Percentiles rank a stretch among this genome's conserved stretches.
phyloP scores from a whole-genome alignment of 2,888 invertebrate genomes.

The Dasypolia templi region DNA sequence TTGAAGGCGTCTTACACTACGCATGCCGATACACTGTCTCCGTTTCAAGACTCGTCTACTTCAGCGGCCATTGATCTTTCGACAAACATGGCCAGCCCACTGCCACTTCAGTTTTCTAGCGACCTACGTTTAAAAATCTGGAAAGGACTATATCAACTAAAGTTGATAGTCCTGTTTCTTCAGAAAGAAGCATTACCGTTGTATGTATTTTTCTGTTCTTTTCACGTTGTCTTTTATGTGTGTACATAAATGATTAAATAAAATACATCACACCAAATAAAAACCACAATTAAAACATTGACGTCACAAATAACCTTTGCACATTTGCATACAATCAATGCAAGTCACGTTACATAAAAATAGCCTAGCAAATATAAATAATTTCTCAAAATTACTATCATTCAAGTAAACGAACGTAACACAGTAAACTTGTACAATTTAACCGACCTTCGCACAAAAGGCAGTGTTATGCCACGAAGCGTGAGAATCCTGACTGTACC shows the following conservation, averaged over 20 bases:
- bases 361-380: not conserved
- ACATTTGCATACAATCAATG: slow-evolving; percentile 16
- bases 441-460: slow-evolving; percentile 40
- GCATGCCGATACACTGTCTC: too few species aligned
- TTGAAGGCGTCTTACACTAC: too few species aligned
- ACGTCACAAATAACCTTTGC: slow-evolving; percentile 11
- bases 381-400: slow-evolving; percentile 34
- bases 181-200: not conserved
- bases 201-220: not conserved
- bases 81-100: too few species aligned
- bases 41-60: too few species aligned
- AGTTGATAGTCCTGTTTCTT: not conserved
- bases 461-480: slow-evolving; percentile 33
- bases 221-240: not conserved
- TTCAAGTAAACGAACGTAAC: slow-evolving; percentile 20
- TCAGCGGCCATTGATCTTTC: too few species aligned
- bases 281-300: not conserved
- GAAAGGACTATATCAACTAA: too few species aligned
- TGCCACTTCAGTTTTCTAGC: too few species aligned
- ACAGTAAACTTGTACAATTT: slow-evolving; percentile 26
- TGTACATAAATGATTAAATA: not conserved
- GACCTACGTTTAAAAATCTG: too few species aligned
- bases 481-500: slow-evolving; percentile 32
- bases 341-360: slow-evolving; percentile 7
- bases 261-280: not conserved